A percentile compares a stretch with the other conserved stretches of the same genome.
These are phyloP conservation scores for Pitta sordida DNA, from an alignment of 2,113 vertebrate genomes.

Conservation along the genomic window DNA sequence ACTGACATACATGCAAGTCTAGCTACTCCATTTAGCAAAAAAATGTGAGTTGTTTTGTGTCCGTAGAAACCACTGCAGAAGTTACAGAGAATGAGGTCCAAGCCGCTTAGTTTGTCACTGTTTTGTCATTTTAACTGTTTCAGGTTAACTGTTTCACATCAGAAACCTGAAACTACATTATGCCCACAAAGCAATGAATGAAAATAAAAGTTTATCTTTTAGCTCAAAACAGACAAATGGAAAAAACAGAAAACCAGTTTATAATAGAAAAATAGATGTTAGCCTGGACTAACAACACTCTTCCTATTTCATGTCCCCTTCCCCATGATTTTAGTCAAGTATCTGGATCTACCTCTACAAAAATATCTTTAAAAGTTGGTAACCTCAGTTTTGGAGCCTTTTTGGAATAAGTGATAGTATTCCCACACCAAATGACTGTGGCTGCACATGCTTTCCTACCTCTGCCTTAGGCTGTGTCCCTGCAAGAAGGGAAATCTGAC, in stretches of 20 bases:
- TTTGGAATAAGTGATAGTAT: background rate
- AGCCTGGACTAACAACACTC: background rate
- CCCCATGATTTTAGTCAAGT: background rate
- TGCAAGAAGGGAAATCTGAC: background rate
- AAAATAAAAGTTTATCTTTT: background rate
- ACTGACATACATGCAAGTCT: background rate
- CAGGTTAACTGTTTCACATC: too few relatives aligned
- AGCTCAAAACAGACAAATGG: background rate
- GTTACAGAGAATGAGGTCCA: background rate
- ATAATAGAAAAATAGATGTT: background rate
- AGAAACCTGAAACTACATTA: background rate
- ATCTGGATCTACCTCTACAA: background rate
- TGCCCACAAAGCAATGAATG: background rate
- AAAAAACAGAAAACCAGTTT: background rate
- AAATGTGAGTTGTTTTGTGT: background rate
- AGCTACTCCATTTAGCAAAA: background rate
- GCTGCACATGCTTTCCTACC: background rate
- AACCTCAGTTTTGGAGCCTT: background rate
- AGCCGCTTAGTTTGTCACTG: background rate
- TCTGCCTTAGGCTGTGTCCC: background rate
- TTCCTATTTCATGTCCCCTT: background rate
- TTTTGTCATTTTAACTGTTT: background rate
- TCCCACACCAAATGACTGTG: background rate
- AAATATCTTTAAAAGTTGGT: background rate
- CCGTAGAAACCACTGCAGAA: background rate